Evolutionary conservation across 2,797 vertebrate genomes (phyloP), one percentile per base, ranked within the genome.

Genomic region (Crenuchus spilurus): DNA sequence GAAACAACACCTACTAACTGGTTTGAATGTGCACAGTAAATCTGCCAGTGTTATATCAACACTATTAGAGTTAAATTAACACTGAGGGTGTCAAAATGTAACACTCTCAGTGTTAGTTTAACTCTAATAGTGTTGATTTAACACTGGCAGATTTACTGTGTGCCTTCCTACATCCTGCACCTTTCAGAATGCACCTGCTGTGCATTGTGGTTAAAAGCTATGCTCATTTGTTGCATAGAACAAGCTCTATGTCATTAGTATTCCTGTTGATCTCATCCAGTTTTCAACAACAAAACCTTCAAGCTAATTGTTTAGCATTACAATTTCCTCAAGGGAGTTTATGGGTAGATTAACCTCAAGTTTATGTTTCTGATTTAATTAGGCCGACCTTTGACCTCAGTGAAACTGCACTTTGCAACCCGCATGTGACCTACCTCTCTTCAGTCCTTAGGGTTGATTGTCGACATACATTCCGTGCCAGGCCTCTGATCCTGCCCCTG

Each of bases 301-400:
- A 54, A 2, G 51, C 7, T 28, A 18, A 14, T 10, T 35, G 11
- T 2, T 10, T 20, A 33, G 39, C 11, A 16, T 49, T 70, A 67
- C 84, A 86, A 22, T 46, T 86, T 89, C 87, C 87, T 89, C 33
- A 30, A 81, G 87, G 84, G 41, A 80, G 72, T 88, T 90, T 87
- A 84, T 84, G 85, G 79, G 64, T 75, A 87, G 86, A 89, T 91
- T 90, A 88, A 90, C 88, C 88, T 81, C 83, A 81, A 88, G 89
- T 92, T 90, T 90, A 87, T 88, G 82, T 22, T 80, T 89, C 83
- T 87, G 78, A 84, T 92, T 92, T 88, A 92, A 94, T 93, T 90
- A 91, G 87, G 91, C 90, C 88, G 91, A 89, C 91, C 89, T 88
- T 76, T 91, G 91, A 83, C 90, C 88, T 88, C 64, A 22, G 83